Evolutionary conservation across 2,797 vertebrate species (phyloP), one percentile per base, ranked within the genome.

Genomic region (Bovichtus diacanthus): DNA sequence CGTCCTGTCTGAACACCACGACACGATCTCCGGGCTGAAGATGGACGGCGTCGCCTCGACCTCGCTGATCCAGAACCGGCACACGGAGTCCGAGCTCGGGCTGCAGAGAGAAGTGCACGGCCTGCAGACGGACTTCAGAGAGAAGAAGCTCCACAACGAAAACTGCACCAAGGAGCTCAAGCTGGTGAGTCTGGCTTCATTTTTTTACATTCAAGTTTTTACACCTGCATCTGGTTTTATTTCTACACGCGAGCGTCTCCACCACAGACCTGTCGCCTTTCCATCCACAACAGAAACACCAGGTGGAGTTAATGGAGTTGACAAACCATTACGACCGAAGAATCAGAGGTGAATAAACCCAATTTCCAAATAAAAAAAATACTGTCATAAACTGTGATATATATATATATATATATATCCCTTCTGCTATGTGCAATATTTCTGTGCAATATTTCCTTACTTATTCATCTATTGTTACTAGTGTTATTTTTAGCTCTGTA

Each of bases 291-390:
- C 87, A 92, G 92, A 88, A 85, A 59, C 91, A 92, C n/a, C 86
- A 93, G 87, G 81, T 83, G 78, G 87, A 84, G 84, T 41, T 92
- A 13, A 88, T 91, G 83, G 82, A 91, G 54, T 74, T 86, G 65
- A 72, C 18, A 1, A 88, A 88, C 9, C 2, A 55, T 21, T 85
- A 81, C 5, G 67, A 84, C 5, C 15, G 23, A 6, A 83, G 66
- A 11, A n/a, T 87, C 63, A 34, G 70, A 82, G 89, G 90, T 90
- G 47, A 75, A 2, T 4, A 9, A 15, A 53, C 8, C 5, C 5
- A 1, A 2, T 3, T 7, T 54, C 60, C 21, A 29, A 54, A 18
- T 11, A 43, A 25, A 6, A 23, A 34, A n/a, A 9, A 18, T 5
- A 2, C 47, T 1, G 6, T 61, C 9, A 2, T 8, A 23, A 50